Base-by-base conservation (phyloP, 2,797 vertebrate species). In the Mico argentatus region DNA sequence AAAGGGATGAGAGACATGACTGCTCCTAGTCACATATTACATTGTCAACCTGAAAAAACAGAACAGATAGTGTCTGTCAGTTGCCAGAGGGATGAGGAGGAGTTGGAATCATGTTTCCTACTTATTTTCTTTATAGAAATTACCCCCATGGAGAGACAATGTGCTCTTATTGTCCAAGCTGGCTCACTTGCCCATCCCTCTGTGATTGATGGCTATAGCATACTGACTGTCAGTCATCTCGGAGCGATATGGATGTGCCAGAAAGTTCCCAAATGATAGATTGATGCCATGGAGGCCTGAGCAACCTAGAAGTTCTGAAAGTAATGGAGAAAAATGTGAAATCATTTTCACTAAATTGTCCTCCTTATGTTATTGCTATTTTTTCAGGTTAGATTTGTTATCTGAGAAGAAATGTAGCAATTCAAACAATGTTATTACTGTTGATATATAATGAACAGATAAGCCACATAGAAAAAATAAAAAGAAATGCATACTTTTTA, bases 381-480 rank as follows among this genome's bases (percentile, higher is more conserved):
- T 93, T 92, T 64, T 83, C 13, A 55, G 27, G 11, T 50, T 73
- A 92, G 17, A 85, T 81, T 46, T 48, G 11, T 72, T 86, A 87
- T 30, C 41, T 87, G 22, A 77, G 7, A 82, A 90, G 24, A 95
- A 87, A 50, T 80, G 22, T n/a, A 84, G 2, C 41, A 90, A 72
- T 90, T 95, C 22, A 92, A 85, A 84, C 12, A 85, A 59, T 59
- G 44, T 52, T 93, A 22, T 46, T 46, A 33, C 11, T n/a, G 11
- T 72, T 26, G 67, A 19, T 70, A 39, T 75, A 55, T 59, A 88
- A 80, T 19, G n/a, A 91, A 59, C 2, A 88, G 6, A 85, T 70
- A 70, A 90, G 67, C 3, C 7, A 24, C 36, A 72, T 64, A 17
- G 41, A 67, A 57, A 79, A 94, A 90, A 83, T 4, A 72, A 79